A percentile compares a stretch with the other conserved stretches of the same genome.
phyloP scores from a whole-genome alignment of 1,140 invertebrate genomes.

The Saccostrea glomerata region DNA sequence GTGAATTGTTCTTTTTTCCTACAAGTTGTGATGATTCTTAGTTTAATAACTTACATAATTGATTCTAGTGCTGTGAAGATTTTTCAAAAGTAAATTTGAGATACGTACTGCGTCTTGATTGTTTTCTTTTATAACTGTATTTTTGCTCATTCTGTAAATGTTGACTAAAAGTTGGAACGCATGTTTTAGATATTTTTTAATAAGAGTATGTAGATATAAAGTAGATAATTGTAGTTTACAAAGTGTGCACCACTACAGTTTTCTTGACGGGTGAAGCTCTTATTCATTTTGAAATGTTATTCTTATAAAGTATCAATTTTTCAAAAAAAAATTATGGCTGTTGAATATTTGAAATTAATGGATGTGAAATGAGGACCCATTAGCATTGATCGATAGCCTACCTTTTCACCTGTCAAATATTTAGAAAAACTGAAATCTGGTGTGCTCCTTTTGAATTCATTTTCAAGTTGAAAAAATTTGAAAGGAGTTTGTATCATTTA shows the following conservation, averaged over 20 bases:
- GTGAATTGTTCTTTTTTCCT: not conserved
- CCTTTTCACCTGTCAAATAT: no score
- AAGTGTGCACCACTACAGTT: not conserved
- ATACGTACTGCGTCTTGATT: no score
- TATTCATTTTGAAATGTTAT: not conserved
- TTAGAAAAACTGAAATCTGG: no score
- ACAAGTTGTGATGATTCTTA: not conserved
- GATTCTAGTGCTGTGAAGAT: conserved; percentile 1
- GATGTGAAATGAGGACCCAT: no score
- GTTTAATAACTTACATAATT: not conserved
- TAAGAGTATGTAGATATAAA: not conserved
- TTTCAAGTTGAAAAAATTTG: no score
- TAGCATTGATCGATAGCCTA: no score
- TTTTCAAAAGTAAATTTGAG: not conserved
- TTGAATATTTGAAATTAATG: no score
- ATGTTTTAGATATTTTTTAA: not conserved
- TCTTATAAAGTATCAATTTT: not conserved
- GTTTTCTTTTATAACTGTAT: not conserved
- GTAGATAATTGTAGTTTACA: not conserved
- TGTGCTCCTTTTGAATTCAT: no score
- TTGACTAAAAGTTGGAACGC: not conserved
- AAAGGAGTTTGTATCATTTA: no score
- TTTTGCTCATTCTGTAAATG: not conserved
- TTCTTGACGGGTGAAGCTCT: not conserved
- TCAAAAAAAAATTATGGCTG: not conserved